A percentile compares a stretch with the other conserved stretches of the same genome.
Evolutionary conservation across 2,888 invertebrate species (phyloP).

Genomic region (Andrena bicolor): DNA sequence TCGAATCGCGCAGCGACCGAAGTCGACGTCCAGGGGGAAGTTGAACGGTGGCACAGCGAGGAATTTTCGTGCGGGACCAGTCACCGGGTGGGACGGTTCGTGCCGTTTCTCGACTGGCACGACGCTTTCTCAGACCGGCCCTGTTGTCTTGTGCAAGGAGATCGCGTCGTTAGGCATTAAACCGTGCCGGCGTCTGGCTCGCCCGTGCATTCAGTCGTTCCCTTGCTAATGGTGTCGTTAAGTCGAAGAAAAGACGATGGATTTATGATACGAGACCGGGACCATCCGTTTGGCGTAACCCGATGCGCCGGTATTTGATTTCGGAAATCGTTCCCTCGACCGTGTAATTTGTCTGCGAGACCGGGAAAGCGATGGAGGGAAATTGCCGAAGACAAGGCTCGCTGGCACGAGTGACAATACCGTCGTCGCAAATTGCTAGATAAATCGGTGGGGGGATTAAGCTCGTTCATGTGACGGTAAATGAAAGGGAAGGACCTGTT

Average conservation of each 20-base stretch:
- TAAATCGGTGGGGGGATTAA: slow-evolving; percentile 16
- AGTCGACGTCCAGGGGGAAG: neutral
- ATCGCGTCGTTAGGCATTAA: slow-evolving; percentile 63
- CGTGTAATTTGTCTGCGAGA: slow-evolving; percentile 16
- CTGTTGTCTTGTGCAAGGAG: slow-evolving; percentile 60
- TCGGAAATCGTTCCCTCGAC: slow-evolving; percentile 14
- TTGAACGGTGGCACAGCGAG: slow-evolving; percentile 35
- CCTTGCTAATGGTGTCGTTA: slow-evolving; percentile 60
- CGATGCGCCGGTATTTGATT: slow-evolving; percentile 10
- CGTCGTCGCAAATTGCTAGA: slow-evolving; percentile 1
- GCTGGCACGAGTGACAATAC: neutral
- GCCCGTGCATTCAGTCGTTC: slow-evolving; percentile 59
- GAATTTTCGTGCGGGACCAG: slow-evolving; percentile 67
- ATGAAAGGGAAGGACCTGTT: slow-evolving; percentile 45
- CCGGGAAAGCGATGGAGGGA: neutral
- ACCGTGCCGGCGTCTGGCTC: slow-evolving; percentile 40
- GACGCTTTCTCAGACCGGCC: slow-evolving; percentile 40
- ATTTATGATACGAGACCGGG: slow-evolving; percentile 34
- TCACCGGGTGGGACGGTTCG: slow-evolving; percentile 50
- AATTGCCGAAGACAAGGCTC: neutral
- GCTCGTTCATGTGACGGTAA: slow-evolving; percentile 44
- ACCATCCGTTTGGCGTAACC: neutral
- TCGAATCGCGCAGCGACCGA: neutral
- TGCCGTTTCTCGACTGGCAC: slow-evolving; percentile 74
- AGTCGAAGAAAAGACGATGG: slow-evolving; percentile 42